These are phyloP conservation scores for Montipora sp. DNA, from an alignment of 64 coral and sea anemone genomes.

Conservation along the genomic window DNA sequence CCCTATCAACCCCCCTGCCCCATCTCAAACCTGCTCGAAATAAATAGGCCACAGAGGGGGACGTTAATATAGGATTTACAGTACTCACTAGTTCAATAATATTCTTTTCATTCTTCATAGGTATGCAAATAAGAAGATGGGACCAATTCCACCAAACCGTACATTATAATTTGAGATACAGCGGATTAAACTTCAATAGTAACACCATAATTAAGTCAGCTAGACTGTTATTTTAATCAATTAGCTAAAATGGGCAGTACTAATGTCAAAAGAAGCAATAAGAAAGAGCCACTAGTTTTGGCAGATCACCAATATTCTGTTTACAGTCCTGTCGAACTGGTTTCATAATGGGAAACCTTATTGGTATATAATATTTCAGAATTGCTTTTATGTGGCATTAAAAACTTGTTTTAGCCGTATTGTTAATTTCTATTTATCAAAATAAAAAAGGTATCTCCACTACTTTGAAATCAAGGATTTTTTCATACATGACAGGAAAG, in stretches of 20 bases:
- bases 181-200: slow-evolving; percentile 53
- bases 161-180: slow-evolving; percentile 76
- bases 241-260: not conserved
- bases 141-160: slow-evolving; percentile 74
- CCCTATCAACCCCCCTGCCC: not conserved
- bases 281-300: not conserved
- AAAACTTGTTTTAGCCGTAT: not conserved
- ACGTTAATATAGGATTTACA: not conserved
- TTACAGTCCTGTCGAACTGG: not conserved
- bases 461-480: not conserved
- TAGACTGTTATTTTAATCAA: not conserved
- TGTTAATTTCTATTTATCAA: not conserved
- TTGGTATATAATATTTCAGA: not conserved
- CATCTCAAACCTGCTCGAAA: not conserved
- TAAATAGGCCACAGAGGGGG: not conserved
- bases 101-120: slow-evolving; percentile 8
- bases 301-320: not conserved
- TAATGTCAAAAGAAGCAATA: not conserved
- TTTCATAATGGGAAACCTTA: not conserved
- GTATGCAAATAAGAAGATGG: slow-evolving; percentile 63
- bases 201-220: not conserved
- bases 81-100: not conserved
- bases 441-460: not conserved
- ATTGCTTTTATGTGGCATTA: not conserved
- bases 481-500: not conserved